Percentiles rank a stretch among this genome's conserved stretches.
phyloP scores from a whole-genome alignment of 2,797 vertebrate genomes.

The Micropoecilia bifurca region DNA sequence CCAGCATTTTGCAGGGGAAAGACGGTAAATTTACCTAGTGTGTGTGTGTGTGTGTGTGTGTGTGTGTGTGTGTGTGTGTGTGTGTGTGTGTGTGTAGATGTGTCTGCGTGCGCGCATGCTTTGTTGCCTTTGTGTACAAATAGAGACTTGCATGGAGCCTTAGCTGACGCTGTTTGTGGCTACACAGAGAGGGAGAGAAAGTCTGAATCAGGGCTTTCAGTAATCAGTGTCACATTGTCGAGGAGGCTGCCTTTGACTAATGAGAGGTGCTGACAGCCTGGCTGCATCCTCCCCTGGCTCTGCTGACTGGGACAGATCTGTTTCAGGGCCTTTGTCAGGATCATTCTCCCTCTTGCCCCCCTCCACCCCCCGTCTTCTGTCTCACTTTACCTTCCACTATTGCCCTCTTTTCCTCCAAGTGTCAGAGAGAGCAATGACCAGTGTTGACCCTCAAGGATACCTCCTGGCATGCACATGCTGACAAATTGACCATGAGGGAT shows the following conservation, averaged over 20 bases:
- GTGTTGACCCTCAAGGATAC: constrained; percentile 83
- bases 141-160: constrained; percentile 49
- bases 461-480: constrained; percentile 76
- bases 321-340: constrained; percentile 80
- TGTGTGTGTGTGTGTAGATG: too few species aligned
- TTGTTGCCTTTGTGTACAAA: constrained; percentile 5
- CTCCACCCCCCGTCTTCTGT: constrained; percentile 34
- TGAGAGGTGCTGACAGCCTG: constrained; percentile 85
- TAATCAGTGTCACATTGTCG: constrained; percentile 86
- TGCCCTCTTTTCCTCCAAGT: constrained; percentile 43
- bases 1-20: constrained; percentile 57
- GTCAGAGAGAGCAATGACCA: constrained; percentile 82
- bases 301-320: constrained; percentile 82
- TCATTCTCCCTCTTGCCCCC: constrained; percentile 60
- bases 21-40: constrained; percentile 27
- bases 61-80: too few species aligned
- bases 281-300: constrained; percentile 78
- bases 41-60: neutral
- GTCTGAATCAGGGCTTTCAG: constrained; percentile 82
- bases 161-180: constrained; percentile 70
- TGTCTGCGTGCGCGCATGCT: neutral
- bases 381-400: constrained; percentile 29
- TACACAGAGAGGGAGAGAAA: constrained; percentile 68
- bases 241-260: constrained; percentile 83
- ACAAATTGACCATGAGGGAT: constrained; percentile 82